phyloP scores from a whole-genome alignment of 2,888 invertebrate species.

The Drosophila dives region DNA sequence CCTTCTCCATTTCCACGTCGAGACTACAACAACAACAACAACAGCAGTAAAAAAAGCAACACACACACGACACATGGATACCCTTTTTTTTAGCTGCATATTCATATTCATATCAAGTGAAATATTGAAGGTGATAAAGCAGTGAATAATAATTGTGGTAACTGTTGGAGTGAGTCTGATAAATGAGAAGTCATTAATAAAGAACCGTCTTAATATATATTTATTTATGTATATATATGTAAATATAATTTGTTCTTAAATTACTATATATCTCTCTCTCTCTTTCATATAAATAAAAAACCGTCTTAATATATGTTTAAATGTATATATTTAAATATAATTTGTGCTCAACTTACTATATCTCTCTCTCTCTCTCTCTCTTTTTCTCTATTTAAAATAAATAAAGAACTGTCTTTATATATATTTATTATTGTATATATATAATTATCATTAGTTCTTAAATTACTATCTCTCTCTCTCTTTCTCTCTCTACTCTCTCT shows the following conservation, averaged over 20 bases:
- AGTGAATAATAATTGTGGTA: neutral
- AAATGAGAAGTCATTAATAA: conserved; percentile 2
- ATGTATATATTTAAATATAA: too few relatives aligned
- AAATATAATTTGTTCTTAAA: neutral
- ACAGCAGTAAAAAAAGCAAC: conserved; percentile 19
- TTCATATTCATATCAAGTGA: neutral
- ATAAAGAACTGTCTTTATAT: too few relatives aligned
- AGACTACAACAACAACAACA: conserved; percentile 1
- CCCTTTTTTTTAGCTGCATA: conserved; percentile 26
- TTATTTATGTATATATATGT: neutral
- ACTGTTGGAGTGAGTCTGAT: neutral
- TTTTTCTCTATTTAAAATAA: too few relatives aligned
- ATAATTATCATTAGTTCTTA: too few relatives aligned
- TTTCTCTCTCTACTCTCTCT: too few relatives aligned
- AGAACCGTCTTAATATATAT: neutral
- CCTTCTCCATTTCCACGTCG: conserved; percentile 58
- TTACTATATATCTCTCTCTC: too few relatives aligned
- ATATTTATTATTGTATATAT: too few relatives aligned
- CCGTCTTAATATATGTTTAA: too few relatives aligned
- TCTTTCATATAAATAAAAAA: too few relatives aligned
- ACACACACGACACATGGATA: conserved; percentile 19
- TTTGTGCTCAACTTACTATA: too few relatives aligned
- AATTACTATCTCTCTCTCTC: too few relatives aligned
- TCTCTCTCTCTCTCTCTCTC: too few relatives aligned
- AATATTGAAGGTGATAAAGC: conserved; percentile 1